These are phyloP conservation scores for Phyllotreta cruciferae DNA, from an alignment of 2,888 invertebrate species.

Conservation along the genomic window DNA sequence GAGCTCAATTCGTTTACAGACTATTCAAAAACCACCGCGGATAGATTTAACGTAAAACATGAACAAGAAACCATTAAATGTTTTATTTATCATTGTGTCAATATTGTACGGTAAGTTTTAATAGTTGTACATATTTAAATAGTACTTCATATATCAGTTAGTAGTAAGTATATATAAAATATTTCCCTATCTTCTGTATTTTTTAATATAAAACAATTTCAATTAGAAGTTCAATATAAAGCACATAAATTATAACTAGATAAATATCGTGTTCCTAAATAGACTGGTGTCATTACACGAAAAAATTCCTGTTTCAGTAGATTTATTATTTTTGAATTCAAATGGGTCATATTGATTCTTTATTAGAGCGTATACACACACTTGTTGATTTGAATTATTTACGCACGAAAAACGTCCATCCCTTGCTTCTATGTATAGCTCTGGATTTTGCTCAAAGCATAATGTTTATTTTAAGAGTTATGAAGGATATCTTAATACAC, in stretches of 20 bases:
- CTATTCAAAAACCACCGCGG: neutral
- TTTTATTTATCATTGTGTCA: neutral
- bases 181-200: no score
- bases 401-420: conserved; percentile 1
- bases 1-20: neutral
- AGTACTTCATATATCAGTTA: neutral
- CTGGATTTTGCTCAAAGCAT: conserved; percentile 8
- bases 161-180: no score
- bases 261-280: no score
- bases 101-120: conserved; percentile 11
- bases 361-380: conserved; percentile 15
- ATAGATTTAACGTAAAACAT: neutral
- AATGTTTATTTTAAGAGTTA: neutral
- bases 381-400: conserved; percentile 18
- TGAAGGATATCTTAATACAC: no score
- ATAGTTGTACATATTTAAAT: conserved; percentile 2
- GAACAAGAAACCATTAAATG: neutral
- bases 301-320: no score
- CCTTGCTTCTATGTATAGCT: neutral
- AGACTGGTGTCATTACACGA: no score
- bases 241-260: no score
- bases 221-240: no score
- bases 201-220: no score
- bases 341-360: conserved; percentile 1
- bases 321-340: no score